These are phyloP conservation scores for Hippocampus guttulatus DNA, from an alignment of 2,113 vertebrate genomes.

Conservation along the genomic window DNA sequence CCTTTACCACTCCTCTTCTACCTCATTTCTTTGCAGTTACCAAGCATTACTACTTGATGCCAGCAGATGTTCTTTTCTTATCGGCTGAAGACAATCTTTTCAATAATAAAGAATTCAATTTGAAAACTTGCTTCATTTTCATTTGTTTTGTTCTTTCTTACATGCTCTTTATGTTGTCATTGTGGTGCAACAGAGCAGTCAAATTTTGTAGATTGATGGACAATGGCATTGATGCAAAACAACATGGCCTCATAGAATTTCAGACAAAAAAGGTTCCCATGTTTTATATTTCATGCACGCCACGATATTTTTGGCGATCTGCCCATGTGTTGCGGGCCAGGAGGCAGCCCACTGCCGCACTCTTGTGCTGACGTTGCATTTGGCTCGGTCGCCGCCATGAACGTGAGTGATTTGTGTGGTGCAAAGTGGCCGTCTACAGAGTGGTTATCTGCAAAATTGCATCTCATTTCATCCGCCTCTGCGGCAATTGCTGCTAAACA, in stretches of 20 bases:
- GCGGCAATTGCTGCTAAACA: slow-evolving; percentile 11
- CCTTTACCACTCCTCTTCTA: neutral
- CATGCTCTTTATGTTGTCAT: slow-evolving; percentile 13
- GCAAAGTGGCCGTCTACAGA: slow-evolving; percentile 17
- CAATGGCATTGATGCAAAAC: slow-evolving; percentile 18
- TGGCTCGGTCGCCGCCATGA: slow-evolving; percentile 25
- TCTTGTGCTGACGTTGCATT: slow-evolving; percentile 56
- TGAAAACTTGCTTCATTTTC: slow-evolving; percentile 13
- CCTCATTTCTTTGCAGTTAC: slow-evolving; percentile 23
- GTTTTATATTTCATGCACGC: neutral
- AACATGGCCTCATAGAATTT: slow-evolving; percentile 33
- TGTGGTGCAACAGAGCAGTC: slow-evolving; percentile 5
- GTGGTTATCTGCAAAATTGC: neutral
- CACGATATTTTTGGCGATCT: neutral
- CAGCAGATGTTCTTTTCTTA: slow-evolving; percentile 37
- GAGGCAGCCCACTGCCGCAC: slow-evolving; percentile 14
- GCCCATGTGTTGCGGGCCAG: neutral
- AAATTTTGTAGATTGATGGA: slow-evolving; percentile 33
- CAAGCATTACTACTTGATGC: slow-evolving; percentile 36
- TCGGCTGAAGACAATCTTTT: slow-evolving; percentile 33
- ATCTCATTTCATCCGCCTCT: neutral
- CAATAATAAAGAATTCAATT: slow-evolving; percentile 18
- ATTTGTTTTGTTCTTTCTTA: slow-evolving; percentile 16
- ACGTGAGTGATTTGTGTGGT: slow-evolving; percentile 40
- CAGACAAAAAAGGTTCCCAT: neutral